Conservation (phyloP, 2,797 vertebrate genomes). For the Dendrocincla tyrannina region DNA sequence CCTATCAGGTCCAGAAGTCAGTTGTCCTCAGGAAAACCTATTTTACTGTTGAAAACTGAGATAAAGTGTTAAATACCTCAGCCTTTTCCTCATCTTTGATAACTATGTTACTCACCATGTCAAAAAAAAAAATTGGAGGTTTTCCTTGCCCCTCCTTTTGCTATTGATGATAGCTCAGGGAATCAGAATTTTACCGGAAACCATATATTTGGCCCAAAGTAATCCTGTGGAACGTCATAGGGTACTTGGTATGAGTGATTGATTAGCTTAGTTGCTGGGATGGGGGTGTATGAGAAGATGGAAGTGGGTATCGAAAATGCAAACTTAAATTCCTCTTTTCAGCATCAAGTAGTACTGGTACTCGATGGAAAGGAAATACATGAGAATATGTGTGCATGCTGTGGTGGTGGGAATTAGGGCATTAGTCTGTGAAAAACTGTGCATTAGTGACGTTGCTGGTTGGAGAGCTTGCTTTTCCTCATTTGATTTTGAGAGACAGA, state of each 20-base stretch:
- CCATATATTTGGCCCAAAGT: constrained; percentile 34
- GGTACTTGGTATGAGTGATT: background rate
- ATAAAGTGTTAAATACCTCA: too few species aligned
- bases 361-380: background rate
- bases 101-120: too few species aligned
- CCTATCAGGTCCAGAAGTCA: too few species aligned
- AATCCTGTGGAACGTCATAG: background rate
- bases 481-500: background rate
- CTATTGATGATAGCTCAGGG: constrained; percentile 2
- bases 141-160: too few species aligned
- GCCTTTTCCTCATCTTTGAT: too few species aligned
- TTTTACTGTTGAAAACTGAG: too few species aligned
- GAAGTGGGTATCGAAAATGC: background rate
- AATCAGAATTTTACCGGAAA: constrained; percentile 45
- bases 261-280: background rate
- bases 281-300: background rate
- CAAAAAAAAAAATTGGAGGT: too few species aligned
- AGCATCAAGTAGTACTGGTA: background rate
- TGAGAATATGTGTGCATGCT: background rate
- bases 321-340: background rate
- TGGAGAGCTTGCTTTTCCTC: background rate
- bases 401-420: background rate
- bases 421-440: background rate
- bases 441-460: background rate
- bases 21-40: too few species aligned